Evolutionary conservation across 2,888 invertebrate genomes (phyloP), one percentile per base, ranked within the genome.

Genomic region (Noctua fimbriata): DNA sequence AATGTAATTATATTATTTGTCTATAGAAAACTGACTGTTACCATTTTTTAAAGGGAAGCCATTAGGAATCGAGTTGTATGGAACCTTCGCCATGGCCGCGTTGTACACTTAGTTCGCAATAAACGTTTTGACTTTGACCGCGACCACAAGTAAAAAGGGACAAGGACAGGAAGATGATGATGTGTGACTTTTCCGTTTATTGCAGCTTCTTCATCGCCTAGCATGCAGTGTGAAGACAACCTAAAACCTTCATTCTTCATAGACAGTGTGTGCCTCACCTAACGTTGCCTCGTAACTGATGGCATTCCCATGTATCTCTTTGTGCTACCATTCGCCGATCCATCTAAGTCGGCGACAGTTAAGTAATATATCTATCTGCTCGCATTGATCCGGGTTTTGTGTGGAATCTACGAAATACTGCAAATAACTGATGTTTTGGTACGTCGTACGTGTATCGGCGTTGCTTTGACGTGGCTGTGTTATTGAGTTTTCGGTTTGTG

Each of bases 251-350:
- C 16, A 67, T 67, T 67, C 67, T 67, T n/a, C 67, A 67, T 44
- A 67, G 14, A n/a, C 69, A 69, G 63, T 83, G 69, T 14, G 69
- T 14, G 36, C 63, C 4, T 2, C 21, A 65, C 80, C 63, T 76
- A 58, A 73, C 55, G 24, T 21, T 5, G 18, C 16, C 47, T 65
- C 49, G 74, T 73, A 71, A 60, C 85, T 88, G 90, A 91, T 90
- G 89, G 91, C 84, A 69, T 91, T 91, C 88, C 86, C 90, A 78
- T 91, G 91, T 91, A 90, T 85, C 84, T 85, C 86, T 88, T 88
- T 88, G 85, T 86, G 84, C 49, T 75, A 74, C 83, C 83, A 86
- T 82, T 83, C 85, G 72, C 55, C 71, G 88, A 90, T 91, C 91
- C 84, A 89, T 89, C 91, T 89, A 89, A 87, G 87, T 90, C 90